These are phyloP conservation scores for Steatornis caripensis DNA, from an alignment of 2,113 vertebrate species.

Conservation along the genomic window DNA sequence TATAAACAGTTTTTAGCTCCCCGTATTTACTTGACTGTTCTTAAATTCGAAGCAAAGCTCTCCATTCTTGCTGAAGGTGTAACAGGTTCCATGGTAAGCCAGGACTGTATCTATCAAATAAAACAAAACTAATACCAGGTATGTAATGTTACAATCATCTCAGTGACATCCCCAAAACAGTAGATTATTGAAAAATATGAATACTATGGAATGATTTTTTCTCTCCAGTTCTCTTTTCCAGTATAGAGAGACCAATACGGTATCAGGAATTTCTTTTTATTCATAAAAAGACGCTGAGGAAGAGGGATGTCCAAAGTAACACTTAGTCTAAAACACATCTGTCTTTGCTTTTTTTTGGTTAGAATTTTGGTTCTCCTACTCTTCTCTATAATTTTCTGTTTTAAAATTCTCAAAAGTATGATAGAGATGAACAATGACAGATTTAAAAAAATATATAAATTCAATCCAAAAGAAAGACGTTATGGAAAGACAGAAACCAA, in stretches of 20 bases:
- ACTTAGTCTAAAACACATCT: neutral
- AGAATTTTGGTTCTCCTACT: neutral
- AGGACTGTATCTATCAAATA: neutral
- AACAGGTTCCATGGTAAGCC: neutral
- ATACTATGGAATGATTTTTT: neutral
- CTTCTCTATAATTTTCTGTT: neutral
- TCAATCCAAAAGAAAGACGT: neutral
- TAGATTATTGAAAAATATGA: neutral
- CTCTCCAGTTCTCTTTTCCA: neutral
- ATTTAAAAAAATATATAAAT: neutral
- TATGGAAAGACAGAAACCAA: neutral
- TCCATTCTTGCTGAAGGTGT: neutral
- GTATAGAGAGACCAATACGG: neutral
- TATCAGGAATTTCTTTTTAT: neutral
- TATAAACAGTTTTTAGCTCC: neutral
- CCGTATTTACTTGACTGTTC: neutral
- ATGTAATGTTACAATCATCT: neutral
- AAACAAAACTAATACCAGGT: neutral
- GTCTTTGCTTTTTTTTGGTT: neutral
- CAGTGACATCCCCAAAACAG: neutral
- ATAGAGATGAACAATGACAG: neutral
- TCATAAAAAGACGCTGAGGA: neutral
- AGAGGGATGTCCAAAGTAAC: neutral
- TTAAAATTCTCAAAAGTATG: neutral
- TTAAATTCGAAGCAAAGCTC: neutral